These are phyloP conservation scores for Saccostrea cuccullata DNA, from an alignment of 1,140 invertebrate genomes.

Conservation along the genomic window DNA sequence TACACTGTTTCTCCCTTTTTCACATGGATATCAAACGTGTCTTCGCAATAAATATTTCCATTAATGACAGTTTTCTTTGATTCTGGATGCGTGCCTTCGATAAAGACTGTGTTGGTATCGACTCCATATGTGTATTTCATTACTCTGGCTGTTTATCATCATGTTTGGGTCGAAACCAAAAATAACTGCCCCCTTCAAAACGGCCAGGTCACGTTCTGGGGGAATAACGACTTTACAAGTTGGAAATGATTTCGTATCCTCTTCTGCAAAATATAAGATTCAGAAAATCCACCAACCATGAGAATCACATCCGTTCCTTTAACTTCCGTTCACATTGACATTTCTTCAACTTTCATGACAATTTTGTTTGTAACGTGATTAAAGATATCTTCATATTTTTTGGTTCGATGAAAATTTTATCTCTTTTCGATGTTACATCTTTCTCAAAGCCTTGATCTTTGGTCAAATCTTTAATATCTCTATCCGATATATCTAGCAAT, in stretches of 20 bases:
- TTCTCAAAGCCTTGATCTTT: not conserved
- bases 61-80: constrained; percentile 38
- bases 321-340: constrained; percentile 42
- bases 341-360: constrained; percentile 46
- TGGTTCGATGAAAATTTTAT: constrained; percentile 54
- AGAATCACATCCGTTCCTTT: constrained; percentile 51
- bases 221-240: constrained; percentile 52
- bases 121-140: constrained; percentile 58
- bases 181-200: constrained; percentile 62
- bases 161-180: constrained; percentile 57
- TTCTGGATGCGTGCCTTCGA: constrained; percentile 39
- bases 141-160: constrained; percentile 52
- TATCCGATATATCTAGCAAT: not conserved
- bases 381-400: constrained; percentile 50
- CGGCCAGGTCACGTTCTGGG: constrained; percentile 53
- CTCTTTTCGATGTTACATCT: not conserved
- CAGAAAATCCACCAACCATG: constrained; percentile 63
- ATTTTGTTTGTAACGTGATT: constrained; percentile 47
- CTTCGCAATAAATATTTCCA: constrained; percentile 50
- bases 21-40: constrained; percentile 59
- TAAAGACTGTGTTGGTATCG: constrained; percentile 45
- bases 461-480: not conserved
- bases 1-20: constrained; percentile 46
- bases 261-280: constrained; percentile 57
- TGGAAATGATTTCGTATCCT: constrained; percentile 48